Percentiles rank a stretch among this genome's conserved stretches.
These are phyloP conservation scores for Linnaemya vulpina DNA, from an alignment of 2,888 invertebrate species.

Conservation along the genomic window DNA sequence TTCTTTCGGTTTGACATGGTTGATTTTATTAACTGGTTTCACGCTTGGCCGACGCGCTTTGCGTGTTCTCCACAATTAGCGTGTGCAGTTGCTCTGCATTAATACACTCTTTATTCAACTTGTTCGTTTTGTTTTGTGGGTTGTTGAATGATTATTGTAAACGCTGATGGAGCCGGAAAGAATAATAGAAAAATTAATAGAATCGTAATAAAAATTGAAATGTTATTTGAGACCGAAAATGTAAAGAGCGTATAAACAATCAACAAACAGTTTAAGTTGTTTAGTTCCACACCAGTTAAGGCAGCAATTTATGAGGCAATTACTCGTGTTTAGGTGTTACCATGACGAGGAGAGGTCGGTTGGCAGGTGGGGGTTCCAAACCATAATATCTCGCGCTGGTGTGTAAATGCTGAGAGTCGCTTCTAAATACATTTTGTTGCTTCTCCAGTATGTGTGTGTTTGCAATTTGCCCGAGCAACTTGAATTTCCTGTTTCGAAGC, in stretches of 20 bases:
- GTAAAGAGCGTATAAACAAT: background rate
- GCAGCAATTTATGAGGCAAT: conserved; percentile 42
- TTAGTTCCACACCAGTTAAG: conserved; percentile 38
- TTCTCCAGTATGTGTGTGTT: too few species aligned
- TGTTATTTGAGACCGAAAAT: conserved; percentile 28
- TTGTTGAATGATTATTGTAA: conserved; percentile 70
- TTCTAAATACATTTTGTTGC: too few species aligned
- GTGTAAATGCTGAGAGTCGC: too few species aligned
- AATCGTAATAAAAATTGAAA: conserved; percentile 49
- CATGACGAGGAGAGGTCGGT: conserved; percentile 16
- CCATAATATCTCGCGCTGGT: background rate
- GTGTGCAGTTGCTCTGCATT: conserved; percentile 61
- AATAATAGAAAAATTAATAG: conserved; percentile 30
- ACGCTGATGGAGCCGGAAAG: conserved; percentile 8
- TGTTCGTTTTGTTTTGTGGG: conserved; percentile 36
- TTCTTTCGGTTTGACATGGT: conserved; percentile 60
- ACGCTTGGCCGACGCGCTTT: conserved; percentile 79
- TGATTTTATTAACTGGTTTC: conserved; percentile 75
- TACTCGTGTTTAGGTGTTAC: conserved; percentile 33
- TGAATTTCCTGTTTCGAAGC: too few species aligned
- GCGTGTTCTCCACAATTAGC: conserved; percentile 79
- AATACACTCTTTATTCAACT: conserved; percentile 73
- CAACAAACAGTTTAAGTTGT: conserved; percentile 39
- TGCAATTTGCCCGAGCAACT: too few species aligned
- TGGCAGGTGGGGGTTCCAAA: conserved; percentile 47